A percentile compares a stretch with the other conserved stretches of the same genome.
Evolutionary conservation across 1,140 invertebrate species (phyloP).

Genomic region (Drosophila nebulosa): DNA sequence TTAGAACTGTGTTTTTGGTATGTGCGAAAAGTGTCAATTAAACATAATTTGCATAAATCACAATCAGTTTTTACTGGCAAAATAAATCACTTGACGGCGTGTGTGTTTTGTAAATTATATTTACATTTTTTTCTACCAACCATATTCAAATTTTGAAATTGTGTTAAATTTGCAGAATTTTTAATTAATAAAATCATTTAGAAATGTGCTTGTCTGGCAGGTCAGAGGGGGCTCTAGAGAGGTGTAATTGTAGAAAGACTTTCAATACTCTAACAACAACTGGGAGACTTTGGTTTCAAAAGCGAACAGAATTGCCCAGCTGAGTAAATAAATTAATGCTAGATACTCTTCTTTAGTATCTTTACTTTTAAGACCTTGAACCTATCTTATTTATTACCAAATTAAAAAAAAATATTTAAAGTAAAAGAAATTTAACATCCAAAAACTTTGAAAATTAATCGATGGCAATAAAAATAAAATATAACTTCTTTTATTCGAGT

Average conservation of each 20-base stretch:
- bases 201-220: conserved; percentile 61
- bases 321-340: too few relatives aligned
- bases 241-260: background rate
- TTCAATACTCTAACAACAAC: background rate
- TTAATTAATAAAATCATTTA: conserved; percentile 76
- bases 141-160: conserved; percentile 50
- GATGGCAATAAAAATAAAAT: too few relatives aligned
- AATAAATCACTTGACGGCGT: conserved; percentile 22
- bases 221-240: background rate
- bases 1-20: background rate
- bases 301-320: too few relatives aligned
- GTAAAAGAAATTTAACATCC: too few relatives aligned
- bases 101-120: conserved; percentile 63
- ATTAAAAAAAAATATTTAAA: too few relatives aligned
- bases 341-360: too few relatives aligned
- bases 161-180: conserved; percentile 69
- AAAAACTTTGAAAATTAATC: too few relatives aligned
- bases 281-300: background rate
- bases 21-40: conserved; percentile 10
- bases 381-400: too few relatives aligned
- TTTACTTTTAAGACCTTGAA: too few relatives aligned
- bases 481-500: too few relatives aligned
- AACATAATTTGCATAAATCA: background rate
- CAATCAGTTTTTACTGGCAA: conserved; percentile 3
- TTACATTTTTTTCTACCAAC: conserved; percentile 41